phyloP scores from a whole-genome alignment of 2,888 invertebrate genomes.

The Encarsia formosa region DNA sequence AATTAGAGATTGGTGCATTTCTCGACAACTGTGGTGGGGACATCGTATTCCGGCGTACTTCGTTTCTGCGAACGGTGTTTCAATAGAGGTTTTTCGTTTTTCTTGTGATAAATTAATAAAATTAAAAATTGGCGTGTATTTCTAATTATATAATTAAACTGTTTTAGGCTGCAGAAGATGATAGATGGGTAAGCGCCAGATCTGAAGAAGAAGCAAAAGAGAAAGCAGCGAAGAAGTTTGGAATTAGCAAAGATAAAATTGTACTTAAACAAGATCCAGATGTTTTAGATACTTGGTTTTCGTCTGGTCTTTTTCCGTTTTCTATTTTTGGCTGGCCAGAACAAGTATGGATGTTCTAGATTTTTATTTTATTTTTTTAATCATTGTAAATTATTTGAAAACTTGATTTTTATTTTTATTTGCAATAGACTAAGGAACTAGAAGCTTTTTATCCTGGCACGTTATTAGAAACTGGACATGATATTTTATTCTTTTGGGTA shows the following conservation, averaged over 20 bases:
- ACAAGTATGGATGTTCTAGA: constrained; percentile 50
- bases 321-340: constrained; percentile 97
- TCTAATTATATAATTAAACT: constrained; percentile 1
- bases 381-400: background rate
- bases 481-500: constrained; percentile 99
- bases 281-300: constrained; percentile 99
- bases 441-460: constrained; percentile 87
- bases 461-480: constrained; percentile 94
- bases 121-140: background rate
- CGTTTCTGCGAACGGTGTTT: constrained; percentile 58
- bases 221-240: constrained; percentile 74
- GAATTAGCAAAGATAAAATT: constrained; percentile 56
- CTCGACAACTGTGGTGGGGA: constrained; percentile 99
- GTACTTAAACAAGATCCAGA: constrained; percentile 80
- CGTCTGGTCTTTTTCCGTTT: constrained; percentile 93
- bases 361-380: background rate
- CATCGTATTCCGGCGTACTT: constrained; percentile 95
- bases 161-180: constrained; percentile 44
- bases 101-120: background rate
- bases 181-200: constrained; percentile 57
- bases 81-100: constrained; percentile 8
- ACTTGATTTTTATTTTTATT: background rate
- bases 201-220: constrained; percentile 69
- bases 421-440: constrained; percentile 59
- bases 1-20: constrained; percentile 98